phyloP scores from a whole-genome alignment of 2,888 invertebrate genomes.

The Glyphotaelius pellucidus region DNA sequence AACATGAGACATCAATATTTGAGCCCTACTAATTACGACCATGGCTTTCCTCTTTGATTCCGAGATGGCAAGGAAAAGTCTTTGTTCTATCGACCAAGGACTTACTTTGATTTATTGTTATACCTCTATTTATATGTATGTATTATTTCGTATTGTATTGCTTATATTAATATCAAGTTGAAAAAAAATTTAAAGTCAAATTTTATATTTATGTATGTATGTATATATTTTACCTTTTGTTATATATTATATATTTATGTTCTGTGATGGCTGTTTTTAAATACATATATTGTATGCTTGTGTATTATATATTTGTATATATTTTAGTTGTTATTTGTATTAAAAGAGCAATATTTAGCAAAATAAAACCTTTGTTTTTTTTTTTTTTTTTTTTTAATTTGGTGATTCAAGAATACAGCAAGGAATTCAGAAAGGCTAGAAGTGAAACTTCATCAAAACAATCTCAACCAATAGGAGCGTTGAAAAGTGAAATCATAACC shows the following conservation, averaged over 20 bases:
- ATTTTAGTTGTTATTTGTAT: background rate
- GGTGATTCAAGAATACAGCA: too few species aligned
- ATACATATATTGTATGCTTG: background rate
- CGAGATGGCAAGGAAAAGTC: background rate
- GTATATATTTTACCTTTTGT: background rate
- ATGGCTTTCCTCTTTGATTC: background rate
- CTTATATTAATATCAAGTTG: background rate
- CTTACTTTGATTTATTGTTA: background rate
- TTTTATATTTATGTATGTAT: background rate
- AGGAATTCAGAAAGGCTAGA: too few species aligned
- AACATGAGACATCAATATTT: background rate
- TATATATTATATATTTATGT: background rate
- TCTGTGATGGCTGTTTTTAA: background rate
- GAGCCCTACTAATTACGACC: background rate
- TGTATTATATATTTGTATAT: background rate
- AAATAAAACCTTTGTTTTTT: background rate
- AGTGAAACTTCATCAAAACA: too few species aligned
- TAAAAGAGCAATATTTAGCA: background rate
- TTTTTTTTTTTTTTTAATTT: too few species aligned
- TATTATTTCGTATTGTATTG: background rate
- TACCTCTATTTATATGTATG: background rate
- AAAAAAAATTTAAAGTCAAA: background rate
- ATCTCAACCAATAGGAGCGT: too few species aligned
- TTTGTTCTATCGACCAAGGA: background rate
- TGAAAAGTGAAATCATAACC: too few species aligned